phyloP scores from a whole-genome alignment of 2,113 vertebrate species.

The Gila orcuttii region DNA sequence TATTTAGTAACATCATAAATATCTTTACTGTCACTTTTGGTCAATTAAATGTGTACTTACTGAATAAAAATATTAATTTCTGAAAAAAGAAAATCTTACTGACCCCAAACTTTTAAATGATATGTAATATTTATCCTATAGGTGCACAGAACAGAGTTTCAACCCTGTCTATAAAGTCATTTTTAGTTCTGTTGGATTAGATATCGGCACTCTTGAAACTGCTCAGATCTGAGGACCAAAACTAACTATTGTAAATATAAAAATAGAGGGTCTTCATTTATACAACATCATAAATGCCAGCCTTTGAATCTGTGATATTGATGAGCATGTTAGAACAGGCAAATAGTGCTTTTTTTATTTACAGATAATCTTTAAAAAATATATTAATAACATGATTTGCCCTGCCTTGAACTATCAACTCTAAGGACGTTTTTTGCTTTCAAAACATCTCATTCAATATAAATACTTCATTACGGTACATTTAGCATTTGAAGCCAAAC shows the following conservation, averaged over 20 bases:
- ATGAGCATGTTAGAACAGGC: not conserved
- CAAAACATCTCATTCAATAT: not conserved
- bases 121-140: not conserved
- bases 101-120: not conserved
- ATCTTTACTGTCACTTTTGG: not conserved
- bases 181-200: not conserved
- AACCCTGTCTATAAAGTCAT: not conserved
- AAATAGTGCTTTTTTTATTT: not conserved
- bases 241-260: not conserved
- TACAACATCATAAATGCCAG: not conserved
- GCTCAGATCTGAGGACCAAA: not conserved
- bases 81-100: too few species aligned
- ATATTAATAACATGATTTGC: not conserved
- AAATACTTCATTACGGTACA: not conserved
- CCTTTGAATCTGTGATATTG: not conserved
- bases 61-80: not conserved
- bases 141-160: not conserved
- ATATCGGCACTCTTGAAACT: not conserved
- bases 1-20: not conserved
- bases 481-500: conserved; percentile 25
- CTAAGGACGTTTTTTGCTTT: not conserved
- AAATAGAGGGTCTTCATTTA: not conserved
- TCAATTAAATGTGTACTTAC: not conserved
- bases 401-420: not conserved
- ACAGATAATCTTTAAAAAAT: not conserved